Conservation (phyloP, 1,140 invertebrate species). For the Drosophila albomicans region DNA sequence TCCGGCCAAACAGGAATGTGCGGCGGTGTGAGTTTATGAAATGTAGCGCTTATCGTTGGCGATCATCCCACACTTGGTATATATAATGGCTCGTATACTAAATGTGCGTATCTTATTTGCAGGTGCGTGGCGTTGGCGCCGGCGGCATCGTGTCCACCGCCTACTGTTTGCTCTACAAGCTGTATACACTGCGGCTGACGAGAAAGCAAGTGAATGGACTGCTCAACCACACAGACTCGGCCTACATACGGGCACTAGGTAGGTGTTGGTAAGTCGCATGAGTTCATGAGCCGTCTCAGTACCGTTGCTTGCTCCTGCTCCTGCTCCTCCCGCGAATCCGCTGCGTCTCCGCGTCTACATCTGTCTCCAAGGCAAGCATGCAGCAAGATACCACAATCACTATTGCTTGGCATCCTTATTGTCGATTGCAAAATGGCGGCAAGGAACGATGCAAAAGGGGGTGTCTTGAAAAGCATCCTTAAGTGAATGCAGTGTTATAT, state of each 20-base stretch:
- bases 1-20: slow-evolving; percentile 98
- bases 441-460: no score
- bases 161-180: slow-evolving; percentile 95
- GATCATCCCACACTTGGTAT: slow-evolving; percentile 36
- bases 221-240: slow-evolving; percentile 97
- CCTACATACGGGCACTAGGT: slow-evolving; percentile 98
- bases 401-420: neutral
- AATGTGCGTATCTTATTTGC: neutral
- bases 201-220: slow-evolving; percentile 98
- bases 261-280: slow-evolving; percentile 98
- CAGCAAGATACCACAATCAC: slow-evolving; percentile 2
- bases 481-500: no score
- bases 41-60: slow-evolving; percentile 86
- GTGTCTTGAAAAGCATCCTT: no score
- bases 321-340: slow-evolving; percentile 22
- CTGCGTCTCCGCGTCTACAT: neutral
- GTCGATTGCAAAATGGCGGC: no score
- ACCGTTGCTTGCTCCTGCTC: slow-evolving; percentile 75
- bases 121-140: slow-evolving; percentile 98
- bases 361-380: slow-evolving; percentile 23
- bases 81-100: neutral
- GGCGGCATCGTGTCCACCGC: slow-evolving; percentile 99
- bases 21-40: slow-evolving; percentile 94
- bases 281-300: slow-evolving; percentile 75
- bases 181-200: slow-evolving; percentile 98